Evolutionary conservation across 2,888 invertebrate genomes (phyloP).

Genomic region (Junonia oenone): DNA sequence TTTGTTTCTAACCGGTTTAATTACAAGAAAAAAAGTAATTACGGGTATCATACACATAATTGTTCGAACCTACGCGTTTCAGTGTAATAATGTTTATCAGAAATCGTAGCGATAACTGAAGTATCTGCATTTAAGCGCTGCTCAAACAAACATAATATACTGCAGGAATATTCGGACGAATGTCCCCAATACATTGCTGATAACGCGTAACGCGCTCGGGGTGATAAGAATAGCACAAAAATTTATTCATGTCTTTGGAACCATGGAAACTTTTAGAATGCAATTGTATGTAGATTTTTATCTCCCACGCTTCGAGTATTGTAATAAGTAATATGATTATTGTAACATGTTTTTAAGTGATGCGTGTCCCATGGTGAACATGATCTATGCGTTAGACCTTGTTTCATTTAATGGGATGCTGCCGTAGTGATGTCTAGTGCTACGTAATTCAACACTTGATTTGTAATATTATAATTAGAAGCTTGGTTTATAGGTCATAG

Average conservation of each 20-base stretch:
- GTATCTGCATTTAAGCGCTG: not conserved
- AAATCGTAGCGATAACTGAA: not conserved
- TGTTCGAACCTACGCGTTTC: not conserved
- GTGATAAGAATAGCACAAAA: conserved; percentile 22
- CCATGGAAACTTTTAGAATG: conserved; percentile 11
- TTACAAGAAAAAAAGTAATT: not conserved
- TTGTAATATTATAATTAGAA: conserved; percentile 58
- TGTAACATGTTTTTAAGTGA: conserved; percentile 17
- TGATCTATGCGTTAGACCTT: conserved; percentile 70
- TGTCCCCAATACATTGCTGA: conserved; percentile 21
- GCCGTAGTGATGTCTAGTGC: conserved; percentile 36
- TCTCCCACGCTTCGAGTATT: conserved; percentile 41
- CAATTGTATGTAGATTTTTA: conserved; percentile 30
- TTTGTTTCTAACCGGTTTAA: not conserved
- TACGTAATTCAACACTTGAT: conserved; percentile 56
- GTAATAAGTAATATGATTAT: conserved; percentile 25
- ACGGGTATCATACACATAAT: not conserved
- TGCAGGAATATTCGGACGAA: conserved; percentile 9
- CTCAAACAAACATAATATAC: not conserved
- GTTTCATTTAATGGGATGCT: conserved; percentile 64
- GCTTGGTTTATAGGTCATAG: conserved; percentile 50
- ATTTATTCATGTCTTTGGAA: conserved; percentile 15
- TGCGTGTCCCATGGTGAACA: conserved; percentile 60
- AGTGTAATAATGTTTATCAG: not conserved
- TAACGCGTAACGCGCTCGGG: conserved; percentile 19